Conservation (phyloP, 2,797 vertebrate species). For the Dermochelys coriacea region DNA sequence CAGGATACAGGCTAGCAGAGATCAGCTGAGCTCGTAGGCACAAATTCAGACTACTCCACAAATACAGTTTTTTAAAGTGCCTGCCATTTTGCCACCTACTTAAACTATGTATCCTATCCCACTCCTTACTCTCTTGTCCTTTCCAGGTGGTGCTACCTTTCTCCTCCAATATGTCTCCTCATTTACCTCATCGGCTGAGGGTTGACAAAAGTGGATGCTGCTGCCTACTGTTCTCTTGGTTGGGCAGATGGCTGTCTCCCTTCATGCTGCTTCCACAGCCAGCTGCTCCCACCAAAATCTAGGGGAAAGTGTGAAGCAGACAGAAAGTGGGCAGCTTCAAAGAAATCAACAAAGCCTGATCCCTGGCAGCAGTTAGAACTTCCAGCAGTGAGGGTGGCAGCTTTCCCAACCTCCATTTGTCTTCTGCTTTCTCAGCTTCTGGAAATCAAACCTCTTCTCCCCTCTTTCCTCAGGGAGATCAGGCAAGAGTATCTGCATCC, state of each 20-base stretch:
- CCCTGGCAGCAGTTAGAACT: neutral
- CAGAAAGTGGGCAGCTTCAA: constrained; percentile 12
- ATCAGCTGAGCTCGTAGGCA: neutral
- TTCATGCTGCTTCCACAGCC: neutral
- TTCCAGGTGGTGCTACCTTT: neutral
- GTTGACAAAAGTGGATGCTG: neutral
- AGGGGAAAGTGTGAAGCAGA: neutral
- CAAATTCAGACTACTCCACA: neutral
- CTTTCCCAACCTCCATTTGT: neutral
- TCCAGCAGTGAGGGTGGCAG: neutral
- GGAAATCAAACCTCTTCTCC: neutral
- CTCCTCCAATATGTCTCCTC: neutral
- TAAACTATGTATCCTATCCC: neutral
- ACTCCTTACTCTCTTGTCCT: neutral
- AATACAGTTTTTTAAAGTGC: neutral
- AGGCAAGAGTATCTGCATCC: neutral
- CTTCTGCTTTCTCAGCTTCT: neutral
- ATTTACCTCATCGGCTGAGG: neutral
- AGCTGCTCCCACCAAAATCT: neutral
- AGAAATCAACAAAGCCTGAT: neutral
- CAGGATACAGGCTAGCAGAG: neutral
- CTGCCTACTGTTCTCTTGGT: neutral
- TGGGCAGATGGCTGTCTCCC: neutral
- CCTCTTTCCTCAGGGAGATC: neutral
- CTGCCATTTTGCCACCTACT: neutral